Percentiles rank a stretch among this genome's conserved stretches.
These are phyloP conservation scores for Pteromalus puparum DNA, from an alignment of 1,140 invertebrate genomes.

Conservation along the genomic window DNA sequence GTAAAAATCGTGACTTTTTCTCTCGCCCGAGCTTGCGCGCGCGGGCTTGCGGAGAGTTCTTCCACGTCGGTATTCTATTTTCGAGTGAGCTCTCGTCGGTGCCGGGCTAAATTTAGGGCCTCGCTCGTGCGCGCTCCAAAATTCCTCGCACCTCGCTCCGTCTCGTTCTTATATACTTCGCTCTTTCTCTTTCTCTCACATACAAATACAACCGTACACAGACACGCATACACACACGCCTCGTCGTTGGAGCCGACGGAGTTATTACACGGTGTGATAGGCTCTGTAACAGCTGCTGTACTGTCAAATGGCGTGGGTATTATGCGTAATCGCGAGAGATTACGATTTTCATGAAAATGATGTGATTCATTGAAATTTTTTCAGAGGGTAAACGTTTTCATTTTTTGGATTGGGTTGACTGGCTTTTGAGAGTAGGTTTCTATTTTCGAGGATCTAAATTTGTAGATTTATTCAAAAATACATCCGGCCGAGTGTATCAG, in stretches of 20 bases:
- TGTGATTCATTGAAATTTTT: neutral
- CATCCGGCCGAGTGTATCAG: no score
- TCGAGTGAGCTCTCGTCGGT: constrained; percentile 65
- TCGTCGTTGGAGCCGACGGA: neutral
- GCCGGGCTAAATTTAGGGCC: constrained; percentile 64
- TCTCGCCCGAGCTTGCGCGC: neutral
- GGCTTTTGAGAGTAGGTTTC: neutral
- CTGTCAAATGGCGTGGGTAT: neutral
- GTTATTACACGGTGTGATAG: neutral
- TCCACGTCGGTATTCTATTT: constrained; percentile 69
- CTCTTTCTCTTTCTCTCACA: constrained; percentile 1
- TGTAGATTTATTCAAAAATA: neutral
- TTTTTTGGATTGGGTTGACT: neutral
- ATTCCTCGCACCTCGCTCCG: constrained; percentile 60
- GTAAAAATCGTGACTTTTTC: constrained; percentile 42
- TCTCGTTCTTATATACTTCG: neutral
- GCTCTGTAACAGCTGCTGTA: neutral
- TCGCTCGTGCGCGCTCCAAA: constrained; percentile 65
- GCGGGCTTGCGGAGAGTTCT: constrained; percentile 48
- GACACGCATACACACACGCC: neutral
- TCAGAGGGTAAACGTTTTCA: neutral
- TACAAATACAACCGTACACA: neutral
- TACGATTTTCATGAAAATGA: neutral
- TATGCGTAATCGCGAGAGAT: neutral
- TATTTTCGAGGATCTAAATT: neutral